These are phyloP conservation scores for Andrena trimmerana DNA, from an alignment of 2,888 invertebrate species.

Conservation along the genomic window DNA sequence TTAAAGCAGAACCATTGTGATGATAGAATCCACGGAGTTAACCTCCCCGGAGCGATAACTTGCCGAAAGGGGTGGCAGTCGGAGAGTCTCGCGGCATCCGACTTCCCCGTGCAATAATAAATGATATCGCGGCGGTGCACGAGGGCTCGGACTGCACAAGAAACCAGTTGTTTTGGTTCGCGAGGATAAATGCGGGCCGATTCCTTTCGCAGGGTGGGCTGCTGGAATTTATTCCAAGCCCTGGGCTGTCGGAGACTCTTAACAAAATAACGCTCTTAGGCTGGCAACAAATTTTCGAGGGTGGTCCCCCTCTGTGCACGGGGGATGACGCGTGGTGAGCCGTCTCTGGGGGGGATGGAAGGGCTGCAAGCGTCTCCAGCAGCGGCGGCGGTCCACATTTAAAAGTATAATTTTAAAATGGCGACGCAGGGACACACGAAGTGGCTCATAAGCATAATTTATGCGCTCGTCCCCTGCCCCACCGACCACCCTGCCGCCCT, in stretches of 20 bases:
- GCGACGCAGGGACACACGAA: constrained; percentile 74
- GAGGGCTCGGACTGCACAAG: constrained; percentile 39
- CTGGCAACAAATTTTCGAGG: constrained; percentile 65
- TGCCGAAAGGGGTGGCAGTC: neutral
- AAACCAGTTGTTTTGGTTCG: constrained; percentile 52
- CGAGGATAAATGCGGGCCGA: constrained; percentile 50
- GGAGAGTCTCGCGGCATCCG: neutral
- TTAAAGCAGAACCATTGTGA: no score
- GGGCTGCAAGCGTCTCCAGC: constrained; percentile 33
- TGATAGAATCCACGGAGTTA: neutral
- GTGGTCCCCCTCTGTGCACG: constrained; percentile 11
- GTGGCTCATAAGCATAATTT: constrained; percentile 77
- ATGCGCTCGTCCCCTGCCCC: constrained; percentile 69
- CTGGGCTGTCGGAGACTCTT: constrained; percentile 31
- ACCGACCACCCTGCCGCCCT: constrained; percentile 9
- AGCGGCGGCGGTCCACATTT: constrained; percentile 59
- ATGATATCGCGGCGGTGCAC: constrained; percentile 58
- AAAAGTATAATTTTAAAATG: constrained; percentile 78
- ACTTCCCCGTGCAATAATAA: constrained; percentile 57
- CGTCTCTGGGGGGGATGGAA: neutral
- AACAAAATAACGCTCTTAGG: constrained; percentile 64
- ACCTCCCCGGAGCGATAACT: constrained; percentile 8
- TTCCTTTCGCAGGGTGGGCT: constrained; percentile 21
- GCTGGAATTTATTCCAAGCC: constrained; percentile 55
- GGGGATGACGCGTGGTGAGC: constrained; percentile 64